phyloP scores from a whole-genome alignment of 1,140 invertebrate species.

The Formica exsecta region DNA sequence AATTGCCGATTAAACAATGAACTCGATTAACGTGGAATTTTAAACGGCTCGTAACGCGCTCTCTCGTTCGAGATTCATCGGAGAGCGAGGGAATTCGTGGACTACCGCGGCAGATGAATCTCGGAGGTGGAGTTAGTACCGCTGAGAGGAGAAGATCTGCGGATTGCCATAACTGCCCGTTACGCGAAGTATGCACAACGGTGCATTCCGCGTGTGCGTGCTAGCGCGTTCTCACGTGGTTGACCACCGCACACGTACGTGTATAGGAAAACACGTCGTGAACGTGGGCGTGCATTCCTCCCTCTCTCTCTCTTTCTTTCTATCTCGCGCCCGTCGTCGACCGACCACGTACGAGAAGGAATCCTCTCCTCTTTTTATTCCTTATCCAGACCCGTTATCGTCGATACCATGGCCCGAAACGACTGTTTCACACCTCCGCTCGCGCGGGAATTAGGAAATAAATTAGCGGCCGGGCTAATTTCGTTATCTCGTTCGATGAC shows the following conservation, averaged over 20 bases:
- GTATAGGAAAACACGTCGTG: slow-evolving; percentile 81
- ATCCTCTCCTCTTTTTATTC: slow-evolving; percentile 70
- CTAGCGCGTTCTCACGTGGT: slow-evolving; percentile 81
- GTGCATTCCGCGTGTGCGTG: slow-evolving; percentile 81
- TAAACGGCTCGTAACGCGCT: neutral
- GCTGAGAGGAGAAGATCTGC: slow-evolving; percentile 72
- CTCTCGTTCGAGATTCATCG: slow-evolving; percentile 21
- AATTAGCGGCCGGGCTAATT: slow-evolving; percentile 86
- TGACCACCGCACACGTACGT: slow-evolving; percentile 79
- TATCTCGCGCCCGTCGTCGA: slow-evolving; percentile 52
- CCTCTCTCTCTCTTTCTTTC: slow-evolving; percentile 52
- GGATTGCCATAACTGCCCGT: slow-evolving; percentile 79
- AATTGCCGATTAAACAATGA: slow-evolving; percentile 37
- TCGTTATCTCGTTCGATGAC: slow-evolving; percentile 83
- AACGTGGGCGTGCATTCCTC: slow-evolving; percentile 85
- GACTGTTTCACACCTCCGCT: slow-evolving; percentile 86
- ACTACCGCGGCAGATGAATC: slow-evolving; percentile 23
- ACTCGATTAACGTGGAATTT: slow-evolving; percentile 53
- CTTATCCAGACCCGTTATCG: slow-evolving; percentile 73
- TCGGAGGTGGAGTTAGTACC: slow-evolving; percentile 70
- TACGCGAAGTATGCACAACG: slow-evolving; percentile 80
- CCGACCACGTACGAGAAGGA: slow-evolving; percentile 56
- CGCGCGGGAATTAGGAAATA: slow-evolving; percentile 86
- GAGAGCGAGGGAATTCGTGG: slow-evolving; percentile 15
- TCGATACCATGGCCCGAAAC: slow-evolving; percentile 81